Evolutionary conservation across 37 sponge, comb jelly and placozoan species (phyloP).

Genomic region (Theonella swinhoei): DNA sequence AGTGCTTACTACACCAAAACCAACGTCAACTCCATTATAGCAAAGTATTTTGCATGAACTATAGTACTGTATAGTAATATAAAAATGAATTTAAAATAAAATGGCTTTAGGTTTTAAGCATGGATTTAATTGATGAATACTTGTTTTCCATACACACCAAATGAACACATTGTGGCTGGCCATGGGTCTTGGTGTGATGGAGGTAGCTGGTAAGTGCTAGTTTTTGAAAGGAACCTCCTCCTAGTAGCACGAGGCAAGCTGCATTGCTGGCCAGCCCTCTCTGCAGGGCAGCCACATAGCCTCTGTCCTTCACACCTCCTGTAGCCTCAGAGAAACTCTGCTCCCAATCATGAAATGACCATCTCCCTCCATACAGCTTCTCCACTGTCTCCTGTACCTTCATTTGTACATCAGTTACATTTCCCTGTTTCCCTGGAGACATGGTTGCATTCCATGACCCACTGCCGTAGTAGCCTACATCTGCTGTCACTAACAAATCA

Average conservation of each 20-base stretch:
- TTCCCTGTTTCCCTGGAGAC: not conserved
- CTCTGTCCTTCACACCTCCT: not conserved
- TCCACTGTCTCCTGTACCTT: not conserved
- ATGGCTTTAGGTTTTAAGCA: too few species aligned
- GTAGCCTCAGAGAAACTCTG: not conserved
- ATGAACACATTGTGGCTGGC: not conserved
- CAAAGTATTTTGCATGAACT: too few species aligned
- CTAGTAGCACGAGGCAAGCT: conserved; percentile 18
- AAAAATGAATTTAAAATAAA: too few species aligned
- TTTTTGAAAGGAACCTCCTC: conserved; percentile 14
- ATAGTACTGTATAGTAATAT: too few species aligned
- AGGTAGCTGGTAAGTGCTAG: conserved; percentile 2
- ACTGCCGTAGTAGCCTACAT: conserved; percentile 13
- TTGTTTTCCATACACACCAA: conserved; percentile 3
- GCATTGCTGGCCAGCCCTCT: conserved; percentile 6
- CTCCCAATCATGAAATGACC: conserved; percentile 11
- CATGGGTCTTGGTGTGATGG: not conserved
- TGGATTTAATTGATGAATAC: not conserved
- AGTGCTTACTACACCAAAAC: conserved; percentile 13
- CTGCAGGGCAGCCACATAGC: conserved; percentile 32
- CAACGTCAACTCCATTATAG: not conserved
- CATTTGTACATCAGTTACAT: not conserved
- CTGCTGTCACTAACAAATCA: not conserved
- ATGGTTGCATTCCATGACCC: not conserved
- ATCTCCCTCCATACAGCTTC: not conserved